phyloP scores from a whole-genome alignment of 2,113 vertebrate species.

The Tursiops truncatus region DNA sequence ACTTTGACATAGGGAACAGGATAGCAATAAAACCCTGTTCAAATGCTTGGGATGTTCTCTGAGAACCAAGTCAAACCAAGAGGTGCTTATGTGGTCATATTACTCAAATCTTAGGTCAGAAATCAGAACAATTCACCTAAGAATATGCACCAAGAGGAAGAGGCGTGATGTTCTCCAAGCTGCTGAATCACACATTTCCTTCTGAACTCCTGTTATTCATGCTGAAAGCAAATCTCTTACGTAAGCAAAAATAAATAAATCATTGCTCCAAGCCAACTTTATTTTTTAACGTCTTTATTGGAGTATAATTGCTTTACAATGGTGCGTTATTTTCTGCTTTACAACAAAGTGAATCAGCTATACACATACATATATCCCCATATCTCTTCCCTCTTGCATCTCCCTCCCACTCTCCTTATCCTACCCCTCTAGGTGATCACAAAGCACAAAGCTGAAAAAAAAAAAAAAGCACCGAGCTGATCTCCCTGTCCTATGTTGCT shows the following conservation, averaged over 20 bases:
- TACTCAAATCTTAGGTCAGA: not conserved
- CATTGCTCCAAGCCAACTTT: not conserved
- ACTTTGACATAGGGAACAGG: not conserved
- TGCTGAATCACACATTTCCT: not conserved
- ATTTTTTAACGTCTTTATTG: not conserved
- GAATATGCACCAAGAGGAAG: not conserved
- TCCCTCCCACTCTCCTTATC: no score
- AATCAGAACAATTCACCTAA: not conserved
- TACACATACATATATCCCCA: no score
- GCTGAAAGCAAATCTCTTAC: not conserved
- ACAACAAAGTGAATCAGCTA: no score
- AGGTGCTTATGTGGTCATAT: accelerated
- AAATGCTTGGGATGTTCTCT: not conserved
- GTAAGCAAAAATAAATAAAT: not conserved
- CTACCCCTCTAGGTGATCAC: no score
- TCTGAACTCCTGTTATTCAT: not conserved
- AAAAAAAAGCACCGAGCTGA: no score
- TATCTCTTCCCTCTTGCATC: no score
- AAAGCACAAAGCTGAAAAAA: no score
- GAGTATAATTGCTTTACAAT: no score
- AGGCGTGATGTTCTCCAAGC: accelerated
- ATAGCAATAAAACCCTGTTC: not conserved
- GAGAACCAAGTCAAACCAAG: not conserved
- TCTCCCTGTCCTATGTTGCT: no score
- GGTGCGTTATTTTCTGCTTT: no score